Evolutionary conservation across 2,113 vertebrate species (phyloP).

Genomic region (Amazona guildingii): DNA sequence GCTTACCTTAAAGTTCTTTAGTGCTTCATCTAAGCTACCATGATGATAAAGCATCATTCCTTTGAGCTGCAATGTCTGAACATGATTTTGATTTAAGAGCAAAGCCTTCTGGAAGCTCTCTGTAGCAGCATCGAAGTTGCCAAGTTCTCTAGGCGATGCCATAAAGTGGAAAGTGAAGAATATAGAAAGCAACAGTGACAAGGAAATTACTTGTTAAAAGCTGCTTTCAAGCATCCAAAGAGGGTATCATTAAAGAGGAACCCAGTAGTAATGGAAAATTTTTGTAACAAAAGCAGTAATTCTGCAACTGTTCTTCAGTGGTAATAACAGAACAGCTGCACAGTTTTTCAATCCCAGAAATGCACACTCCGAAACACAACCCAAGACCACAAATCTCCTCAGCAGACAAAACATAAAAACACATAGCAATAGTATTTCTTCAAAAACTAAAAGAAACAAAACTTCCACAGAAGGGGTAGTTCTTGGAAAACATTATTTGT

Average conservation of each 20-base stretch:
- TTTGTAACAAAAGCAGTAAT: background rate
- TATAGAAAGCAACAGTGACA: background rate
- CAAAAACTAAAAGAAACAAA: background rate
- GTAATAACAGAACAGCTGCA: background rate
- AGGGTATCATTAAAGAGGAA: background rate
- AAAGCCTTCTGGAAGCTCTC: conserved; percentile 97
- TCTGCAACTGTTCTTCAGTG: background rate
- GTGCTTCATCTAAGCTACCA: conserved; percentile 90
- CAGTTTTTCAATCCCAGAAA: background rate
- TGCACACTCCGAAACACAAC: background rate
- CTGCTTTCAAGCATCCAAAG: background rate
- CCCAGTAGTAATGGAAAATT: background rate
- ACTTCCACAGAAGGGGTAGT: background rate
- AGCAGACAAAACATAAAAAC: background rate
- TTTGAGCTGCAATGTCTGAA: conserved; percentile 93
- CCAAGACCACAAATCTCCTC: background rate
- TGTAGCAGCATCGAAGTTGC: conserved; percentile 94
- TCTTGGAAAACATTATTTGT: background rate
- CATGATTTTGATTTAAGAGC: conserved; percentile 95
- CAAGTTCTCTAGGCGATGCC: conserved; percentile 84
- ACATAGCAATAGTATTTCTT: background rate
- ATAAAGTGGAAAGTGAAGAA: background rate
- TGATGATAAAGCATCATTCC: conserved; percentile 99
- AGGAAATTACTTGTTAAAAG: background rate
- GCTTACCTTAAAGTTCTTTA: conserved; percentile 94